A percentile compares a stretch with the other conserved stretches of the same genome.
phyloP scores from a whole-genome alignment of 2,797 vertebrate species.

The Enteromius paludinosus region DNA sequence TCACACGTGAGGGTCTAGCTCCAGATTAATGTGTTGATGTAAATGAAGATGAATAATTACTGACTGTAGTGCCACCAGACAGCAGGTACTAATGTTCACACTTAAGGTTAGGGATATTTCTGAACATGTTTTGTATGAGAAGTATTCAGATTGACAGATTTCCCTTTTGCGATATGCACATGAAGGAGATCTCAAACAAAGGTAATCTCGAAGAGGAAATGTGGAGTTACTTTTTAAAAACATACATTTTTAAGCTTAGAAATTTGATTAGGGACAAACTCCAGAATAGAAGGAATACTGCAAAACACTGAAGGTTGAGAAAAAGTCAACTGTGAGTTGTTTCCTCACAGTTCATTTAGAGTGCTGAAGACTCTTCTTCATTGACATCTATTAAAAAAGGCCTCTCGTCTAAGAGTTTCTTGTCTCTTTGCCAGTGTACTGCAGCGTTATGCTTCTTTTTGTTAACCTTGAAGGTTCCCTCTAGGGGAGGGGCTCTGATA shows the following conservation, averaged over 20 bases:
- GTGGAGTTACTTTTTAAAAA: neutral
- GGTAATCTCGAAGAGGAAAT: neutral
- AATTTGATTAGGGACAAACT: neutral
- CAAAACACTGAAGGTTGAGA: neutral
- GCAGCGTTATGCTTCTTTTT: neutral
- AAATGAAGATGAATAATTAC: constrained; percentile 81
- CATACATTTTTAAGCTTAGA: neutral
- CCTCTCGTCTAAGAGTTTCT: neutral
- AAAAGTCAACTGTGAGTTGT: neutral
- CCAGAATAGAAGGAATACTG: neutral
- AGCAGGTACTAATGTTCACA: neutral
- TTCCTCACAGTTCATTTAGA: neutral
- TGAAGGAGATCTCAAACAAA: neutral
- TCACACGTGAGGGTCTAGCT: constrained; percentile 26
- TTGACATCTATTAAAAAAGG: neutral
- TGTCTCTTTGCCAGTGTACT: neutral
- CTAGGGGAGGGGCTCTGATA: constrained; percentile 3
- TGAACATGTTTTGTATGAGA: neutral
- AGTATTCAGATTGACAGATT: neutral
- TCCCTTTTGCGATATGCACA: neutral
- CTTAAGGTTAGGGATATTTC: neutral
- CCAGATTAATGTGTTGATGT: constrained; percentile 68
- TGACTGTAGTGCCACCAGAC: neutral
- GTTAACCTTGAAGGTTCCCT: constrained; percentile 20
- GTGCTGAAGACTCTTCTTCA: neutral